Base-by-base conservation (phyloP, 1,140 invertebrate species). In the Lepidotrigona ventralis region DNA sequence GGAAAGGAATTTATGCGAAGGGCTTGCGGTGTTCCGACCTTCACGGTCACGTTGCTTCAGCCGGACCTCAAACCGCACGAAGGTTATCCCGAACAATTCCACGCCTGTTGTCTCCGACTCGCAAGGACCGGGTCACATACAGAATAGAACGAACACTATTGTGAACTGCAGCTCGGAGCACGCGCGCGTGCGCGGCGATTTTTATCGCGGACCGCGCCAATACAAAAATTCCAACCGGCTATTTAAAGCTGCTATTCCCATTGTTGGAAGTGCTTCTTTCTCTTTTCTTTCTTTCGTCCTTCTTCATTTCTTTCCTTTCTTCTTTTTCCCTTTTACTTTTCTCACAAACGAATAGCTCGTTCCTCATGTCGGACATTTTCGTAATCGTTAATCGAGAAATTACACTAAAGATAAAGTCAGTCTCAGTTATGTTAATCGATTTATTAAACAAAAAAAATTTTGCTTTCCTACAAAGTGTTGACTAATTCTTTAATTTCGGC, bases 1-100 rank as follows among this genome's bases (percentile, higher is more conserved):
- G 84, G 39, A 83, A 83, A 78, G 79, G 71, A 83, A 85, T 86
- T 86, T 86, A 86, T 85, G 83, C 79, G 75, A 86, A 86, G 83
- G 85, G 85, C 79, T 85, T 85, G 83, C 83, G 83, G 83, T 86
- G 78, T 85, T 77, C 64, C 85, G 83, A 86, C 85, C 85, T 86
- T 86, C 85, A 85, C 70, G 83, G 78, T 85, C 83, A 85, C 84
- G 84, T 85, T 85, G 84, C 84, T 82, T 79, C 84, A 85, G 60
- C 81, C 80, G 74, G 81, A 83, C 81, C 84, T 85, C 81, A 83
- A 85, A 85, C 84, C 84, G 75, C 84, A 85, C 81, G 54, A 85
- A 83, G 69, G 81, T 71, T 77, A 83, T 83, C 69, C 72, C 79
- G 72, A 60, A 81, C 83, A 81, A 81, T 85, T 85, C 79, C 83